These are phyloP conservation scores for Macaria liturata DNA, from an alignment of 2,888 invertebrate species.

Conservation along the genomic window DNA sequence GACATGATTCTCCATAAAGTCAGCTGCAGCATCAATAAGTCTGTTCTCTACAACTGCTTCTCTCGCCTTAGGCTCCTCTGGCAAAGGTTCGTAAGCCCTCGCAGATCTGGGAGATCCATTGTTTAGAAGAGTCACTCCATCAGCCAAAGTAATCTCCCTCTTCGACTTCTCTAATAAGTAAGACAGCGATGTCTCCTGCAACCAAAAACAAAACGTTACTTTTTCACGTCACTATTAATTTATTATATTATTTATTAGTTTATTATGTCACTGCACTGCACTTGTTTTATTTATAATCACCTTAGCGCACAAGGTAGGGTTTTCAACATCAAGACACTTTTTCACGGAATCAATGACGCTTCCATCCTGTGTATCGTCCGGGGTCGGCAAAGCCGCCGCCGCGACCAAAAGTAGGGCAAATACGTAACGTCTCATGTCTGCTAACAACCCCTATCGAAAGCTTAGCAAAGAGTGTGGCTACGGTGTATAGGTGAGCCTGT, in stretches of 20 bases:
- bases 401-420: constrained; percentile 79
- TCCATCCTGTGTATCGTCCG: constrained; percentile 66
- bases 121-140: constrained; percentile 83
- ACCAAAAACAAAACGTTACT: constrained; percentile 58
- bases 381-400: constrained; percentile 72
- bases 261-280: constrained; percentile 39
- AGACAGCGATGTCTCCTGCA: constrained; percentile 88
- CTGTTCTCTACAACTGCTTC: constrained; percentile 89
- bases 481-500: constrained; percentile 68
- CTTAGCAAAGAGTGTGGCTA: constrained; percentile 73
- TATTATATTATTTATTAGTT: neutral
- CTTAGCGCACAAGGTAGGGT: constrained; percentile 88
- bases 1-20: constrained; percentile 91
- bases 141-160: constrained; percentile 83
- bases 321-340: constrained; percentile 86
- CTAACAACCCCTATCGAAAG: constrained; percentile 72
- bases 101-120: constrained; percentile 83
- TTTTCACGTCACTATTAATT: constrained; percentile 32
- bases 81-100: constrained; percentile 84
- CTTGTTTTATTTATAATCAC: constrained; percentile 54
- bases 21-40: constrained; percentile 88
- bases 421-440: constrained; percentile 73
- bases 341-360: constrained; percentile 86
- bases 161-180: constrained; percentile 84
- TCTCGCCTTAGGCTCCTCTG: constrained; percentile 88